These are phyloP conservation scores for Trochalopteron elliotii DNA, from an alignment of 2,113 vertebrate genomes.

Conservation along the genomic window DNA sequence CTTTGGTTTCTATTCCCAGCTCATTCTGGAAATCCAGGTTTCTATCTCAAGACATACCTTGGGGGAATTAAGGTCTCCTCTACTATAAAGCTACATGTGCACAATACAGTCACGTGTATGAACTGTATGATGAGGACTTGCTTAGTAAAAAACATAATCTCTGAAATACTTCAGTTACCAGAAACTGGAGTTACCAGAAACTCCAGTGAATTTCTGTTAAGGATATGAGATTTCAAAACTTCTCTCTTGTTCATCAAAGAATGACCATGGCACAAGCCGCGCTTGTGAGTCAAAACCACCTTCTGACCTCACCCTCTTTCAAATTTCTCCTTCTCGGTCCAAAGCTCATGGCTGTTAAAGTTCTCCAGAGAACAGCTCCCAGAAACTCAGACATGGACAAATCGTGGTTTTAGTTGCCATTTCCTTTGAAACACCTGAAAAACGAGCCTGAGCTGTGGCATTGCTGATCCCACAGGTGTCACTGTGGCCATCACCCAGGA, in stretches of 20 bases:
- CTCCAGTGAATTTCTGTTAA: not conserved
- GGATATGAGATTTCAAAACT: not conserved
- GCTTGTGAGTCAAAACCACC: not conserved
- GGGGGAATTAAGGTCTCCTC: not conserved
- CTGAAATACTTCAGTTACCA: not conserved
- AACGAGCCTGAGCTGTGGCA: not conserved
- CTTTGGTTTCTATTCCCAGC: not conserved
- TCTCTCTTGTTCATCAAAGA: accelerated
- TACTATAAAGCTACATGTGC: not conserved
- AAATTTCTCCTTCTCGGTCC: not conserved
- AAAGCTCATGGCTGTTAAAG: not conserved
- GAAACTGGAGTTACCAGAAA: not conserved
- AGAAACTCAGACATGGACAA: not conserved
- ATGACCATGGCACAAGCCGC: not conserved
- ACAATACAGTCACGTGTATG: accelerated
- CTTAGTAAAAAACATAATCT: not conserved
- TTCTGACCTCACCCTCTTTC: not conserved
- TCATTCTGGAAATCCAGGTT: not conserved
- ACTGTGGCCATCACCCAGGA: not conserved
- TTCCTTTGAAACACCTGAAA: not conserved
- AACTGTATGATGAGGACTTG: not conserved
- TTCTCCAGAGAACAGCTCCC: not conserved
- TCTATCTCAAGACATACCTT: not conserved
- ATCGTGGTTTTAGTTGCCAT: not conserved
- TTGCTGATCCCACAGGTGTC: not conserved